Evolutionary conservation across 2,888 invertebrate species (phyloP), one percentile per base, ranked within the genome.

Genomic region (Teleogryllus oceanicus): DNA sequence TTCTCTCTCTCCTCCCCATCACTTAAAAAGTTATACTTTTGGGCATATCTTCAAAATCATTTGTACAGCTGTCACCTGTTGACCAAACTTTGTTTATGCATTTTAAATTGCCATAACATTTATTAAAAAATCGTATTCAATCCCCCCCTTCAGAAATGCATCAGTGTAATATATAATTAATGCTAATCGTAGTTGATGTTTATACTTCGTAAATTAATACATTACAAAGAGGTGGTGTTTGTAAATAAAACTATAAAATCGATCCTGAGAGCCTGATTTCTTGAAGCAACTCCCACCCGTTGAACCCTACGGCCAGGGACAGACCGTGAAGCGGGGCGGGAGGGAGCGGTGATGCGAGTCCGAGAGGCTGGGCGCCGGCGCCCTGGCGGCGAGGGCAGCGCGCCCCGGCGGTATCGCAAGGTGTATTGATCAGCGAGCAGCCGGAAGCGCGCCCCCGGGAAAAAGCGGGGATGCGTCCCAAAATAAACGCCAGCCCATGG

Each of bases 191-290:
- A 81, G 81, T 79, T 81, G 79, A 79, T 81, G 81, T 81, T 81
- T 79, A 81, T 81, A 81, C 81, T 81, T 81, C 79, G 78, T 81
- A 79, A 78, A 81, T 79, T 81, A 77, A 79, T 79, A 79, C 78
- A 79, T 81, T 81, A 79, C 83, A 83, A 84, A 83, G 83, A 83
- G 83, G 83, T 84, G 84, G 83, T 84, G 83, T 85, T 85, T 85
- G 85, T 85, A 85, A 85, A 85, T 85, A 85, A 85, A 85, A 83
- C 78, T 84, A 82, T 84, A 83, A 84, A 85, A 85, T 78, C 79
- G 78, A 79, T 79, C 37, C n/a, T 78, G 78, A 78, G 51, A 21
- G 77, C 75, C 79, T 80, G 75, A 50, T 78, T 80, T 74, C 20
- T 49, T 51, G 20, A 24, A 74, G n/a, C 62, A 37, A 76, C 74